Evolutionary conservation across 2,888 invertebrate genomes (phyloP), one percentile per base, ranked within the genome.

Genomic region (Ptycholaimellus sp.): DNA sequence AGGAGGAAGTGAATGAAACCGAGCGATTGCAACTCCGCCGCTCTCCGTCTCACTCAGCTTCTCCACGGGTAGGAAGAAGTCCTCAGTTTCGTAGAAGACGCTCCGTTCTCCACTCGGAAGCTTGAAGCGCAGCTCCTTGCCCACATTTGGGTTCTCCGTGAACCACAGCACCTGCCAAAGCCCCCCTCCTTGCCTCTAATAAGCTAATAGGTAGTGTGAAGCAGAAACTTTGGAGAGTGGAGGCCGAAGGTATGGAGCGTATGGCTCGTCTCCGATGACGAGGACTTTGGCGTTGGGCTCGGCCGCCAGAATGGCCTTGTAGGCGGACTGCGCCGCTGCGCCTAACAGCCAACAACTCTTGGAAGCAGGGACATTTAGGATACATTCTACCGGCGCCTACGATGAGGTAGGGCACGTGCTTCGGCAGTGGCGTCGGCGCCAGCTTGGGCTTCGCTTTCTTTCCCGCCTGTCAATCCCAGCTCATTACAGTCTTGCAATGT

Each of bases 131-230:
- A 81, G 70, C 42, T 70, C 66, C 44, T 68, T 34, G 9, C 45
- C 46, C 17, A 44, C 44, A 17, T 70, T 68, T 27, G 62, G 70
- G n/a, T n/a, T n/a, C 35, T 71, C 70, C 56, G 70, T 72, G 56
- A 74, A 79, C 83, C 85, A 90, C 46, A 90, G 68, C 64, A 87
- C 85, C 20, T n/a, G n/a, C n/a, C n/a, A n/a, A n/a, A n/a, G n/a
- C n/a, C n/a, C n/a, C n/a, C n/a, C n/a, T n/a, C n/a, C n/a, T n/a
- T n/a, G n/a, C n/a, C n/a, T n/a, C n/a, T n/a, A n/a, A n/a, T n/a
- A n/a, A n/a, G n/a, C n/a, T n/a, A n/a, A n/a, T n/a, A n/a, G n/a
- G n/a, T n/a, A n/a, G n/a, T n/a, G n/a, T n/a, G n/a, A n/a, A n/a
- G n/a, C n/a, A n/a, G n/a, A n/a, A n/a, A n/a, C 25, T 66, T 87